A percentile compares a stretch with the other conserved stretches of the same genome.
Evolutionary conservation across 2,888 invertebrate genomes (phyloP).

Genomic region (Tanypteryx hageni): DNA sequence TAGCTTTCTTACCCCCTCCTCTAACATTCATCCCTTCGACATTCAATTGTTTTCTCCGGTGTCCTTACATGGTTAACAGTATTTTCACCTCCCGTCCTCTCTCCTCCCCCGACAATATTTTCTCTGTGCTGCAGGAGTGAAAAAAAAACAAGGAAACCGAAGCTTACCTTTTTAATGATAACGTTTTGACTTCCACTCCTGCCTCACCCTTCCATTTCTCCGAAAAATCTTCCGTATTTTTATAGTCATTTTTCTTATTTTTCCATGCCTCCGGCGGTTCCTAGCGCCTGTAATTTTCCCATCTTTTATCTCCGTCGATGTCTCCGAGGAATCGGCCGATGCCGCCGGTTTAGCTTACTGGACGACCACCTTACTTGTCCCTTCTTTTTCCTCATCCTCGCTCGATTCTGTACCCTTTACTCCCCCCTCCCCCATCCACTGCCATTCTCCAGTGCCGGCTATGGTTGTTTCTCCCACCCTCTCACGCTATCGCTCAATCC

Average conservation of each 20-base stretch:
- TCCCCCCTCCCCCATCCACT: not conserved
- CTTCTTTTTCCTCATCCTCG: not conserved
- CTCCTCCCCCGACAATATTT: not conserved
- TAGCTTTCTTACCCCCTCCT: not conserved
- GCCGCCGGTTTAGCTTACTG: too few species aligned
- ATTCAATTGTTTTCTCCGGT: too few species aligned
- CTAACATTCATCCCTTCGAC: not conserved
- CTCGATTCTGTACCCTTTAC: not conserved
- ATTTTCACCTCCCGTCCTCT: not conserved
- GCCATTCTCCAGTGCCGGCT: not conserved
- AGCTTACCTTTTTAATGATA: not conserved
- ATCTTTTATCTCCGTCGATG: not conserved
- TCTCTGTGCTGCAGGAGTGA: too few species aligned
- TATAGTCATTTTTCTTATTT: not conserved
- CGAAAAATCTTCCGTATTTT: slow-evolving; percentile 18
- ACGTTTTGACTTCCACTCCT: not conserved
- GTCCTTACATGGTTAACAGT: not conserved
- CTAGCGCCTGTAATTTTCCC: slow-evolving; percentile 42
- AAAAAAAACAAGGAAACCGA: too few species aligned
- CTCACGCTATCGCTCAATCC: not conserved
- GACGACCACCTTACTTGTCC: too few species aligned
- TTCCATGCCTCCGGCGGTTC: not conserved
- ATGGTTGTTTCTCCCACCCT: not conserved
- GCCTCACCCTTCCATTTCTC: not conserved
- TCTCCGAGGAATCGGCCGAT: not conserved